Base-by-base conservation (phyloP, 2,113 vertebrate genomes). In the Lepus europaeus region DNA sequence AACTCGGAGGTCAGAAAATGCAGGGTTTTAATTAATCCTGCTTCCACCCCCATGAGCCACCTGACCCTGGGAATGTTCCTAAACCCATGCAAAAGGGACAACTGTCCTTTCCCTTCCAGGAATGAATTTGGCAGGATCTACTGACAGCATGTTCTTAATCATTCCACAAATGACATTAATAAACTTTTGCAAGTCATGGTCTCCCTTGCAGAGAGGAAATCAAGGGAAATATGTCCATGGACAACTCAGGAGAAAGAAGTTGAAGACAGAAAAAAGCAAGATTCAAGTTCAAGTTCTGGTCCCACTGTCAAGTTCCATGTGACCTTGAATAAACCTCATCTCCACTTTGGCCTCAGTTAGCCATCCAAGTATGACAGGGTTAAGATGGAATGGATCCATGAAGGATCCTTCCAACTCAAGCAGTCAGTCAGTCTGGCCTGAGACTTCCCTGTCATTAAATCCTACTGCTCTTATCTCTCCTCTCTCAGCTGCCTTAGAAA, bases 11-110 rank as follows among this genome's bases (percentile, higher is more conserved):
- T 81, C 66, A 77, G 87, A 45, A 84, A 73, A 72, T 36, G 45
- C 66, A 49, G 66, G 1, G 20, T 87, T 93, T 89, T 95, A 63
- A 87, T 95, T 84, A 95, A 87, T 69, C n/a, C 74, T 82, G 23
- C 68, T 66, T 88, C 79, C 5, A 23, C 19, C 10, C 56, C 69
- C 25, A 0, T 3, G 2, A 59, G n/a, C 63, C 19, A 6, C 3
- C 5, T 11, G 64, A 69, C 82, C 87, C 72, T 25, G 19, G 6
- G 36, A 63, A 23, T 63, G 16, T 20, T 69, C 33, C 59, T 66
- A 49, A 90, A 23, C 56, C 20, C 51, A 49, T n/a, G 45, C 20
- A 11, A 87, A 79, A 49, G 23, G 70, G 80, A 53, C 61, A 29
- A 31, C 20, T 77, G 66, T 93, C 80, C 61, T 74, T 82, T 73